phyloP scores from a whole-genome alignment of 1,140 invertebrate species.

The Cotesia chilonis region DNA sequence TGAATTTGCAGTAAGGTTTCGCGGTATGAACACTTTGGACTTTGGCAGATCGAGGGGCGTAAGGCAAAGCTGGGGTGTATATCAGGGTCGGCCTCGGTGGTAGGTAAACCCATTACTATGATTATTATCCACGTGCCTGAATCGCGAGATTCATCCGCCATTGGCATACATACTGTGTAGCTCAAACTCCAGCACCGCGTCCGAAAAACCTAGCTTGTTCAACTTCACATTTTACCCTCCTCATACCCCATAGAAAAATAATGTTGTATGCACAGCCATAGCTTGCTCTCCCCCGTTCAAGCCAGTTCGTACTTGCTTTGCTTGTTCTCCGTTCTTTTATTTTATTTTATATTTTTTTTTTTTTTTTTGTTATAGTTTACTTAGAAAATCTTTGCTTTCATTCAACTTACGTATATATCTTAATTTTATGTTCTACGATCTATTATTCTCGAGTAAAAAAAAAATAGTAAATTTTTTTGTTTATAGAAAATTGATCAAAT shows the following conservation, averaged over 20 bases:
- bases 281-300: background rate
- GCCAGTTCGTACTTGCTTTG: slow-evolving; percentile 22
- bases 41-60: slow-evolving; percentile 17
- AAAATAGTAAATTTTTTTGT: no score
- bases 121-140: slow-evolving; percentile 44
- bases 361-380: no score
- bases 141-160: slow-evolving; percentile 27
- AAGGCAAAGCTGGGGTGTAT: slow-evolving; percentile 30
- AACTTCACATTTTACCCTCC: slow-evolving; percentile 29
- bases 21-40: no score
- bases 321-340: slow-evolving; percentile 5
- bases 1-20: slow-evolving; percentile 9
- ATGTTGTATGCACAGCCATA: slow-evolving; percentile 54
- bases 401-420: no score
- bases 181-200: slow-evolving; percentile 2
- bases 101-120: slow-evolving; percentile 51
- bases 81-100: slow-evolving; percentile 34
- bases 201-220: slow-evolving; percentile 5
- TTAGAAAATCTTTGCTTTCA: no score
- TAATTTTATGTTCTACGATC: no score
- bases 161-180: slow-evolving; percentile 7
- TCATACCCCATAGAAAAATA: slow-evolving; percentile 54
- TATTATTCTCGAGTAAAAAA: no score
- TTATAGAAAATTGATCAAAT: no score
- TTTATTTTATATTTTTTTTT: no score